Conservation (phyloP, 2,797 vertebrate genomes). For the Apodemus agrarius region DNA sequence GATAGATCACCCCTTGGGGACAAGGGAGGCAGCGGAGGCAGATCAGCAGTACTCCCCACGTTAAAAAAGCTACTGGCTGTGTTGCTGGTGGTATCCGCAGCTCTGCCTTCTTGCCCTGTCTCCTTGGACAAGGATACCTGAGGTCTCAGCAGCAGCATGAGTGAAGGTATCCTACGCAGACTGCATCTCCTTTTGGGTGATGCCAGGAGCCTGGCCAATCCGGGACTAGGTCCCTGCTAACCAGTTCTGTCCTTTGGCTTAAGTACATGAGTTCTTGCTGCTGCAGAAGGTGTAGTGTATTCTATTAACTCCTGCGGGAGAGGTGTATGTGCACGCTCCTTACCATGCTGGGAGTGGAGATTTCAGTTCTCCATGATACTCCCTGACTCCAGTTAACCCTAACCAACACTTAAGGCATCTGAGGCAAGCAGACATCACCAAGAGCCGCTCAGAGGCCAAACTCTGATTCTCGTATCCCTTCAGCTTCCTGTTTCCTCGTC, state of each 20-base stretch:
- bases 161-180: background rate
- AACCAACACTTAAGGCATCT: background rate
- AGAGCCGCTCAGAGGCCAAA: background rate
- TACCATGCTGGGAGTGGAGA: background rate
- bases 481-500: rapidly evolving
- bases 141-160: background rate
- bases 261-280: background rate
- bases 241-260: background rate
- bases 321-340: background rate
- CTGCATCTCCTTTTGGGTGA: background rate
- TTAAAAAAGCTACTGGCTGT: background rate
- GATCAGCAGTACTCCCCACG: background rate
- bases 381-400: slow-evolving; percentile 6
- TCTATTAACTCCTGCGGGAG: slow-evolving; percentile 18
- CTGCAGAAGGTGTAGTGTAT: background rate
- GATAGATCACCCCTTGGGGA: background rate
- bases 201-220: background rate
- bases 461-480: background rate
- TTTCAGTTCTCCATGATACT: background rate
- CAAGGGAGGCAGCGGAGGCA: background rate
- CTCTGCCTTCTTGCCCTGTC: background rate
- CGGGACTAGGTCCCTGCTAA: background rate
- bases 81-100: background rate
- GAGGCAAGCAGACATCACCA: background rate
- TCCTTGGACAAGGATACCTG: background rate